Evolutionary conservation across 2,113 vertebrate genomes (phyloP).

Genomic region (Steatornis caripensis): DNA sequence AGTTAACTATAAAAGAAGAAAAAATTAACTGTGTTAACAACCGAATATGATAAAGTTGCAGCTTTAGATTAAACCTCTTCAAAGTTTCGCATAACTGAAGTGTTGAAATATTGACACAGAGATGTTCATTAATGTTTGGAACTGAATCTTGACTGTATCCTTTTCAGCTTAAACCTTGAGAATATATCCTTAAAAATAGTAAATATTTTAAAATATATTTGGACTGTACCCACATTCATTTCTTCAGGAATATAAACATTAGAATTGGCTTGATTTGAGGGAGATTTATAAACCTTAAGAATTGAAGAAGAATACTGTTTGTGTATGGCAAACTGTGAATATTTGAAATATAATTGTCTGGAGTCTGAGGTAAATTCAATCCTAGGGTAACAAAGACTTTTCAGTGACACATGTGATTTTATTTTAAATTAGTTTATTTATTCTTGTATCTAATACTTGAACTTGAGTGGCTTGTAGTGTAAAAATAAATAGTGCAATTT

Average conservation of each 20-base stretch:
- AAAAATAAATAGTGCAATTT: neutral
- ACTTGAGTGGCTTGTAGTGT: neutral
- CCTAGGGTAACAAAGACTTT: neutral
- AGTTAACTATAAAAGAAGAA: neutral
- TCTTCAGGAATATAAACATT: neutral
- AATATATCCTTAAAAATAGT: neutral
- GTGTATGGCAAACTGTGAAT: neutral
- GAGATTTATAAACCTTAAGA: neutral
- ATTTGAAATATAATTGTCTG: neutral
- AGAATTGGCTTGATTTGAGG: neutral
- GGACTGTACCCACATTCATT: neutral
- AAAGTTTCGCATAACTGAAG: neutral
- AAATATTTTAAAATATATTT: neutral
- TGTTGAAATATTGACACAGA: neutral
- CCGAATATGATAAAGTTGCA: neutral
- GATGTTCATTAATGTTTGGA: neutral
- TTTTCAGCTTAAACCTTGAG: neutral
- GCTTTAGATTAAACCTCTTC: neutral
- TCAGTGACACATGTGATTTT: neutral
- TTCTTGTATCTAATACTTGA: neutral
- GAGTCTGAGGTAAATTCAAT: neutral
- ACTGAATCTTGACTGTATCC: neutral
- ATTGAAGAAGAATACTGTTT: neutral
- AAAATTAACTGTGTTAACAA: neutral
- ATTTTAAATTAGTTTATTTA: slow-evolving; percentile 5